Evolutionary conservation across 2,113 vertebrate species (phyloP), one percentile per base, ranked within the genome.

Genomic region (Lycaon pictus): DNA sequence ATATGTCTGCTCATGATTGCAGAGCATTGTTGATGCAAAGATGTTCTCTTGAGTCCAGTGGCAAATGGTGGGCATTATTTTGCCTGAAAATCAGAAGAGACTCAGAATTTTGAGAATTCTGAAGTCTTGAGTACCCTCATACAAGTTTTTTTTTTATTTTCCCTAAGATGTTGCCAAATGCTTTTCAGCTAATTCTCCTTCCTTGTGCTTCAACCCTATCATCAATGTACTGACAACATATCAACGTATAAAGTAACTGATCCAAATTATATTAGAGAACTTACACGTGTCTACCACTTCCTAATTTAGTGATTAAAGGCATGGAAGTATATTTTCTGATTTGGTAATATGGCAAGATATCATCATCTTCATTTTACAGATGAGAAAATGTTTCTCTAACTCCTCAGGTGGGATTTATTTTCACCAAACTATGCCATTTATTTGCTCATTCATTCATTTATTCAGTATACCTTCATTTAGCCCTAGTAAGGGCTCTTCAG

Each of bases 351-450:
- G 7, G 19, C 1, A 74, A 93, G 11, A 12, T 65, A 51, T 67
- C 77, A 63, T 92, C 85, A 89, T 81, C 63, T 48, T 95, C 12
- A 88, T 89, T 95, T 95, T 91, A 82, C 37, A 96, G 20, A 90
- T 80, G 29, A 95, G 20, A 7, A 95, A 76, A 76, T 95, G 74
- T 91, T 60, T 82, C 5, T 79, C 3, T 86, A 90, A 96, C 23
- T 77, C 74, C 23, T 48, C 86, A 83, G 69, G 35, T 79, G 19
- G 53, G n/a, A 92, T 2, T 65, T 92, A 69, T 60, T 82, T 91
- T 37, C 17, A 93, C 56, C 22, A 67, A 96, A 60, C 11, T 63
- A 25, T 65, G 71, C 10, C 67, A 90, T 82, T 94, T 65, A 91
- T 88, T 91, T 27, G 72, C 22, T 91, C 32, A 91, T 48, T 80